A percentile compares a stretch with the other conserved stretches of the same genome.
These are phyloP conservation scores for Eupithecia dodoneata DNA, from an alignment of 2,888 invertebrate species.

Conservation along the genomic window DNA sequence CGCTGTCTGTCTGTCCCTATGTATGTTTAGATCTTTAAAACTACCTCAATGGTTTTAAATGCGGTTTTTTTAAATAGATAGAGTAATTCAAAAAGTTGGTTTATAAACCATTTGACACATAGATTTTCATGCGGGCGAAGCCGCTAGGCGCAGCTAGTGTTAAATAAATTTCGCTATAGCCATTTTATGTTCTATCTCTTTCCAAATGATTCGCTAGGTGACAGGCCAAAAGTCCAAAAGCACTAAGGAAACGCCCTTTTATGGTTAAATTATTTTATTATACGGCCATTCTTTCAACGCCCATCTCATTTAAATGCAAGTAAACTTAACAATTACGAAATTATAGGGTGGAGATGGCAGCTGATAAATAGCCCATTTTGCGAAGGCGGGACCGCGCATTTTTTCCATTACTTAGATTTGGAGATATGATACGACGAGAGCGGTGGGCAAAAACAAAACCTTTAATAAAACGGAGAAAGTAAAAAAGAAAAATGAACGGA, in stretches of 20 bases:
- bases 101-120: no score
- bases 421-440: conserved; percentile 40
- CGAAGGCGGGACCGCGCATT: conserved; percentile 42
- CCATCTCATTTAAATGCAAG: conserved; percentile 46
- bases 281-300: conserved; percentile 29
- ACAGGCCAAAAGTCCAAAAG: background rate
- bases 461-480: conserved; percentile 20
- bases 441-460: conserved; percentile 31
- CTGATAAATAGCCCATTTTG: conserved; percentile 47
- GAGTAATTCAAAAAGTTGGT: no score
- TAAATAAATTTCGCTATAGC: background rate
- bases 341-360: conserved; percentile 46
- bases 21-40: no score
- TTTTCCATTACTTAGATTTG: conserved; percentile 47
- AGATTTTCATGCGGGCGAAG: no score
- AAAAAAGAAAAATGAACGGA: conserved; percentile 8
- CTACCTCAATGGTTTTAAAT: no score
- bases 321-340: conserved; percentile 48
- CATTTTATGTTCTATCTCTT: background rate
- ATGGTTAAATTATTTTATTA: conserved; percentile 1
- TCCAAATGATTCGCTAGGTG: background rate
- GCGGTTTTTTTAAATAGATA: no score
- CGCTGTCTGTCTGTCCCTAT: no score
- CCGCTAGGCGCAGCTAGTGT: no score
- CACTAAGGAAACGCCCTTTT: background rate